These are phyloP conservation scores for Fistularia tabacaria DNA, from an alignment of 2,797 vertebrate species.

Conservation along the genomic window DNA sequence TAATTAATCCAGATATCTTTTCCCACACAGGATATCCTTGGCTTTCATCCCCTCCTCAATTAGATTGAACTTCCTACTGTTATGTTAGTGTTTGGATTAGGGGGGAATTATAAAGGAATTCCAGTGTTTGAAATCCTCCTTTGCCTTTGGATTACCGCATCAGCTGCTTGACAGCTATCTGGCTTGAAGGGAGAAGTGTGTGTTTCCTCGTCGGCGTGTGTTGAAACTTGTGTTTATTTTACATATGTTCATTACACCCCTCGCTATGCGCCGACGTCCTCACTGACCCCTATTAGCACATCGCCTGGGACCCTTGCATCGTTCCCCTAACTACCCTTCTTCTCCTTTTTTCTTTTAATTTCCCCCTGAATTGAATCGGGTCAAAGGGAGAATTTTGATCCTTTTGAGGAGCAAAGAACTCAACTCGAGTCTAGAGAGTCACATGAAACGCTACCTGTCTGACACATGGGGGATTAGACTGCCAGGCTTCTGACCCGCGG, in stretches of 20 bases:
- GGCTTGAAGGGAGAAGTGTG: constrained; percentile 26
- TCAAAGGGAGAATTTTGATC: constrained; percentile 19
- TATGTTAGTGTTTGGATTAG: constrained; percentile 68
- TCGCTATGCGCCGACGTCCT: neutral
- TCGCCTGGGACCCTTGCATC: constrained; percentile 10
- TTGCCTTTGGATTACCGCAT: constrained; percentile 59
- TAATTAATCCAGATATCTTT: constrained; percentile 71
- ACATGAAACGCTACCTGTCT: neutral
- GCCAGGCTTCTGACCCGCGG: too few relatives aligned
- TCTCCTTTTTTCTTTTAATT: constrained; percentile 1
- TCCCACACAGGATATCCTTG: constrained; percentile 58
- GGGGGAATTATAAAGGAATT: constrained; percentile 57
- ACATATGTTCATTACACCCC: neutral
- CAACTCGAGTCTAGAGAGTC: constrained; percentile 14
- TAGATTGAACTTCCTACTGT: constrained; percentile 61
- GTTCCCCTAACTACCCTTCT: constrained; percentile 6
- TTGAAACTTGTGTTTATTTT: constrained; percentile 4
- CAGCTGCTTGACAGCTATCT: constrained; percentile 42
- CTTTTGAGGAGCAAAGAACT: constrained; percentile 4
- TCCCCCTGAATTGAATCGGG: constrained; percentile 1
- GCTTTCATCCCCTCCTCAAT: constrained; percentile 67
- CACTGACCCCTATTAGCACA: neutral
- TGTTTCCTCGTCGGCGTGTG: constrained; percentile 1
- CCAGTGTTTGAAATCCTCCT: constrained; percentile 57
- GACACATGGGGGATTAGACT: too few relatives aligned